Evolutionary conservation across 2,113 vertebrate species (phyloP), one percentile per base, ranked within the genome.

Genomic region (Sminthopsis crassicaudata): DNA sequence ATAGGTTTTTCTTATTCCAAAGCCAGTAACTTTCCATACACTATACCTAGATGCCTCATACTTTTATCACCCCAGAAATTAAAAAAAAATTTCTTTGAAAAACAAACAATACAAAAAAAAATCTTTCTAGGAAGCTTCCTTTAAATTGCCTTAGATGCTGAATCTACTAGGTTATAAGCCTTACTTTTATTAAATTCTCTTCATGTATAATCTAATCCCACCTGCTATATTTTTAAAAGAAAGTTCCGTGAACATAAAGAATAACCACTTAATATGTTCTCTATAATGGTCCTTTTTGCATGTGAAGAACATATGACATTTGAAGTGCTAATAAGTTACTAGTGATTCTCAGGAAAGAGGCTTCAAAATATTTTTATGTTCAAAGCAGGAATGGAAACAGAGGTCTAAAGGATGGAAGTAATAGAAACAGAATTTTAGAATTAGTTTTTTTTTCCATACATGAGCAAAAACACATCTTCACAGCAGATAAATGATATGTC

Each of bases 371-470:
- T 14, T 50, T 11, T 36, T 2, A 23, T 50, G 6, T 22, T 36
- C 8, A 91, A 42, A 42, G 36, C 23, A 22, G 93, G 57, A 54
- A 42, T 5, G 88, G 25, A 90, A 93, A 92, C 0, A 2, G n/a
- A 94, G 48, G 53, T 8, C 24, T 48, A 36, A 24, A 22, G n/a
- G 0, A 91, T 42, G 19, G n/a, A n/a, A 84, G n/a, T 46, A 60
- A 48, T 26, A 92, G 24, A 92, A 16, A 10, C 8, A 53, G 51
- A 90, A 23, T 92, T 16, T 95, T 88, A 50, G 91, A 60, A 46
- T 42, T 46, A 90, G 14, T 94, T 88, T 23, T 89, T 53, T 55
- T 91, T 95, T 57, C 89, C 89, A 84, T 1, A 92, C 53, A 90
- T 54, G 36, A 91, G 10, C 36, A 42, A 84, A 84, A 84, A 23